phyloP scores from a whole-genome alignment of 2,113 vertebrate species.

The Syngnathus typhle region DNA sequence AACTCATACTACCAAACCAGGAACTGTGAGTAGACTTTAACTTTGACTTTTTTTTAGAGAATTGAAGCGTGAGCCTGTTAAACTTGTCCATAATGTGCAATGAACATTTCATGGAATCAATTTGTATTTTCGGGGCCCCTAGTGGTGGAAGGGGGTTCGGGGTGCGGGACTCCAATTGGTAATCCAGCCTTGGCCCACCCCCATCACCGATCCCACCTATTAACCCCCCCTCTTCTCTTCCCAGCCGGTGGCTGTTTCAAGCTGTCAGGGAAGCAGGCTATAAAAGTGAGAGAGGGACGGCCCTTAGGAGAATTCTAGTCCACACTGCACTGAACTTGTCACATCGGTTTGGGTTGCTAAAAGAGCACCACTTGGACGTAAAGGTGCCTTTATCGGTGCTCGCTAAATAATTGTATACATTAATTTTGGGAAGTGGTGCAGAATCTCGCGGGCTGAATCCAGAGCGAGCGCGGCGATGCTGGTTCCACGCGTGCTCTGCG shows the following conservation, averaged over 20 bases:
- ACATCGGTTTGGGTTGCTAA: background rate
- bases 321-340: background rate
- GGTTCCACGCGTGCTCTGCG: slow-evolving; percentile 40
- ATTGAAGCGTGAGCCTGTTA: background rate
- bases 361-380: background rate
- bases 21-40: background rate
- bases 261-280: slow-evolving; percentile 63
- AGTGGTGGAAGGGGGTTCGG: background rate
- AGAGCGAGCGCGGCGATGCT: slow-evolving; percentile 54
- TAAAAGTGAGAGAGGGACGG: slow-evolving; percentile 65
- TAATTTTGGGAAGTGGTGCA: background rate
- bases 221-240: slow-evolving; percentile 20
- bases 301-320: slow-evolving; percentile 46
- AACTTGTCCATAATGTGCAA: background rate
- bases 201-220: slow-evolving; percentile 32
- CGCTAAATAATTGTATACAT: background rate
- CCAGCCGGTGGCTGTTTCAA: slow-evolving; percentile 36
- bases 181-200: slow-evolving; percentile 7
- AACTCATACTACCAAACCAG: no score
- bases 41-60: no score
- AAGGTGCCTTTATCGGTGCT: background rate
- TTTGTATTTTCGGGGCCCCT: background rate
- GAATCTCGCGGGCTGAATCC: background rate
- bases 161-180: background rate
- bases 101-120: background rate